Evolutionary conservation across 2,888 invertebrate genomes (phyloP).

Genomic region (Drosophila tanythrix): DNA sequence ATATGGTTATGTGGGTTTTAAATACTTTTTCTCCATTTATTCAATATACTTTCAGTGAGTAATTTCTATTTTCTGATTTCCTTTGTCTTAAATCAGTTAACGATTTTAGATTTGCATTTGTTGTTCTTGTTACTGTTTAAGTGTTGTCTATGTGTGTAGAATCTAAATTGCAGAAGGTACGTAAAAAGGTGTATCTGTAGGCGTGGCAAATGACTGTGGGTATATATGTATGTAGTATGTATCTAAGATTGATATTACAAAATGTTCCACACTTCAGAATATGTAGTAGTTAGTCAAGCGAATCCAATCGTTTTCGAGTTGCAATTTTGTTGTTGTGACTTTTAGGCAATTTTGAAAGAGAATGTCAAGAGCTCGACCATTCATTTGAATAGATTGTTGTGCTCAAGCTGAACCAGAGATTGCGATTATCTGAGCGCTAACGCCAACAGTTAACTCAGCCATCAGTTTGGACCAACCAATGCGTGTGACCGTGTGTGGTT

Average conservation of each 20-base stretch:
- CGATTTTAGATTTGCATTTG: constrained; percentile 44
- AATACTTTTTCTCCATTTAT: constrained; percentile 55
- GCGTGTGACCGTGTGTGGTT: constrained; percentile 1
- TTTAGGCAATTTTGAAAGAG: constrained; percentile 9
- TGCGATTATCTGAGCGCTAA: not conserved
- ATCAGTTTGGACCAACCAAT: constrained; percentile 4
- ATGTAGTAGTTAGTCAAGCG: constrained; percentile 21
- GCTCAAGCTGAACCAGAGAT: constrained; percentile 22
- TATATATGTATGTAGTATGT: constrained; percentile 19
- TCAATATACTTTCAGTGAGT: constrained; percentile 54
- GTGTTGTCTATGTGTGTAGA: constrained; percentile 59
- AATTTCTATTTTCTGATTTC: constrained; percentile 55
- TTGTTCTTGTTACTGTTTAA: constrained; percentile 33
- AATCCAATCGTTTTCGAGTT: constrained; percentile 11
- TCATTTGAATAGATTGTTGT: constrained; percentile 21
- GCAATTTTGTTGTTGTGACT: constrained; percentile 4
- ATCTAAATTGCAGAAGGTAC: constrained; percentile 77
- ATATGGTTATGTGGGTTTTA: constrained; percentile 59
- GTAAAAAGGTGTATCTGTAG: constrained; percentile 73
- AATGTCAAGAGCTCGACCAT: constrained; percentile 17
- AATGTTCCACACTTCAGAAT: constrained; percentile 6
- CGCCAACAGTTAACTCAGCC: not conserved
- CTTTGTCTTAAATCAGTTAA: constrained; percentile 62
- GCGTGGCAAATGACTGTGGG: constrained; percentile 48
- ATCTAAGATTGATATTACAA: constrained; percentile 37